A percentile compares a stretch with the other conserved stretches of the same genome.
Conservation (phyloP, 2,888 invertebrate species). For the Sinopyrophorus schimmeli region DNA sequence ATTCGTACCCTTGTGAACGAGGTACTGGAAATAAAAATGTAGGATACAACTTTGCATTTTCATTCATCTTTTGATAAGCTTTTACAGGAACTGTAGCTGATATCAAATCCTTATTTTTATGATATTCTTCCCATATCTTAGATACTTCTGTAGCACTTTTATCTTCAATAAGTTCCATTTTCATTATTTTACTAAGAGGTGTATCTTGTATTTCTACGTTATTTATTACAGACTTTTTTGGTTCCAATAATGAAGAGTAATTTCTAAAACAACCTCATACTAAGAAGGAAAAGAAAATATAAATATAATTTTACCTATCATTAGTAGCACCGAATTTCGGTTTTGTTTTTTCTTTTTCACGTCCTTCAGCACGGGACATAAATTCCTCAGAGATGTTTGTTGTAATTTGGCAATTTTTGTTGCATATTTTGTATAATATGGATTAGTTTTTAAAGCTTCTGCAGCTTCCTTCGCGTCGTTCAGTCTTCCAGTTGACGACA, state of each 20-base stretch:
- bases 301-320: too few species aligned
- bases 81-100: constrained; percentile 70
- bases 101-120: constrained; percentile 75
- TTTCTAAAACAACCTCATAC: constrained; percentile 59
- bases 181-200: constrained; percentile 72
- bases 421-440: constrained; percentile 82
- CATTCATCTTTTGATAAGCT: constrained; percentile 63
- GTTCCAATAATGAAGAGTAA: constrained; percentile 67
- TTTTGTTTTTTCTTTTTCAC: constrained; percentile 51
- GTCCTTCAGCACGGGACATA: constrained; percentile 63
- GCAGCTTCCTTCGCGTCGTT: constrained; percentile 54
- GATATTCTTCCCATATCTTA: constrained; percentile 80
- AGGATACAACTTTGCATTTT: constrained; percentile 63
- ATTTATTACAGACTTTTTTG: constrained; percentile 58
- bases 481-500: constrained; percentile 15
- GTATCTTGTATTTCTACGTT: constrained; percentile 56
- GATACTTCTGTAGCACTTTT: constrained; percentile 73
- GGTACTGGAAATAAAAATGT: constrained; percentile 82
- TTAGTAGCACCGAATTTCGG: constrained; percentile 56
- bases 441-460: constrained; percentile 67
- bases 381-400: constrained; percentile 78
- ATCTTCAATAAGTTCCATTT: constrained; percentile 72
- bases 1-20: constrained; percentile 82
- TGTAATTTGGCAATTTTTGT: constrained; percentile 74
- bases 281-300: too few species aligned